phyloP scores from a whole-genome alignment of 2,113 vertebrate species.

The Gobio gobio region DNA sequence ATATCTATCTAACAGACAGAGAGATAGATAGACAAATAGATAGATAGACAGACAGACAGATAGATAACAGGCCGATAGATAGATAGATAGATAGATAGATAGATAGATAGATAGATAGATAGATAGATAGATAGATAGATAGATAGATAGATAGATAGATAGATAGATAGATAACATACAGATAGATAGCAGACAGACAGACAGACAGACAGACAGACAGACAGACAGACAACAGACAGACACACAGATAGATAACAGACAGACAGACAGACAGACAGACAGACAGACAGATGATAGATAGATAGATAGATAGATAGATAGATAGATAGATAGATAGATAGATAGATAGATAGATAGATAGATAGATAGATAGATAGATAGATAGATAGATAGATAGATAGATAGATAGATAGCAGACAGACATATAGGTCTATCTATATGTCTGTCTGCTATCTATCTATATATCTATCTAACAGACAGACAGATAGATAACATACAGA shows the following conservation, averaged over 20 bases:
- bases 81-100: not conserved
- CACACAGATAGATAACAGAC: not conserved
- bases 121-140: not conserved
- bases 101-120: not conserved
- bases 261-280: not conserved
- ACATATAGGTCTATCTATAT: too few species aligned
- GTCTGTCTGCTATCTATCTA: too few species aligned
- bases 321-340: not conserved
- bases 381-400: too few species aligned
- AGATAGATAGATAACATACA: not conserved
- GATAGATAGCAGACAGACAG: not conserved
- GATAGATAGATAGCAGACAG: too few species aligned
- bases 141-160: not conserved
- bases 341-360: not conserved
- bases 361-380: not conserved
- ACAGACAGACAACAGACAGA: rapidly evolving
- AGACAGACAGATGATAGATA: not conserved
- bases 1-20: too few species aligned
- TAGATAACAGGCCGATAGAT: not conserved
- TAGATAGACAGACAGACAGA: conserved; percentile 22
- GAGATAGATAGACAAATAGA: not conserved
- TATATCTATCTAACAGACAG: too few species aligned
- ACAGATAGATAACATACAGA: too few species aligned
- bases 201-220: not conserved
- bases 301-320: not conserved